These are phyloP conservation scores for Melinaea menophilus DNA, from an alignment of 2,888 invertebrate species.

Conservation along the genomic window DNA sequence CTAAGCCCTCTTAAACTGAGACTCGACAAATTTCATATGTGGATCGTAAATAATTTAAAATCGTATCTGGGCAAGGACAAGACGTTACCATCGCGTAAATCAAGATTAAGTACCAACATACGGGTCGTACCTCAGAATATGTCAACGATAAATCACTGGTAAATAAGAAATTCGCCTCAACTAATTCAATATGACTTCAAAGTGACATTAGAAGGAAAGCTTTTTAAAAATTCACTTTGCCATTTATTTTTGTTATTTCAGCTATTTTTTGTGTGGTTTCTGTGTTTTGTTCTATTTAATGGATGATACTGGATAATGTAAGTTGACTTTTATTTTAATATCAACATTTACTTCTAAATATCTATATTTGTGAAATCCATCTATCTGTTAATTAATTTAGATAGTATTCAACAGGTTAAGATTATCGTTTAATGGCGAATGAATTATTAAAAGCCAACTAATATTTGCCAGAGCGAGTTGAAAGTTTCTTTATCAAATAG, in stretches of 20 bases:
- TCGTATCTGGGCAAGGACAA: slow-evolving; percentile 54
- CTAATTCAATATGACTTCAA: slow-evolving; percentile 65
- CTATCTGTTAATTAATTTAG: background rate
- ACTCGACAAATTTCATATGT: slow-evolving; percentile 42
- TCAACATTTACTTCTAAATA: too few species aligned
- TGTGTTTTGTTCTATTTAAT: too few species aligned
- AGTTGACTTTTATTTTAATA: too few species aligned
- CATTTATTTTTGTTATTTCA: background rate
- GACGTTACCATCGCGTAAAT: slow-evolving; percentile 64
- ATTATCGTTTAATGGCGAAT: slow-evolving; percentile 33
- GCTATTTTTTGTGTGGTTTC: background rate
- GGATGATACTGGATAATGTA: too few species aligned
- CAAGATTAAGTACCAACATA: slow-evolving; percentile 68
- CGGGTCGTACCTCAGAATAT: slow-evolving; percentile 64
- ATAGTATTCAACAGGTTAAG: slow-evolving; percentile 34
- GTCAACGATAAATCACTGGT: slow-evolving; percentile 67
- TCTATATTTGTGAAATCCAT: too few species aligned
- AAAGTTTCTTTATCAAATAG: slow-evolving; percentile 50
- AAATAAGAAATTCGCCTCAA: slow-evolving; percentile 65
- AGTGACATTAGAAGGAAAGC: slow-evolving; percentile 47
- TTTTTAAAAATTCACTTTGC: slow-evolving; percentile 8
- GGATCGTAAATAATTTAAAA: slow-evolving; percentile 62
- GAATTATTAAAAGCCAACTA: slow-evolving; percentile 36
- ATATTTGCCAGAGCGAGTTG: slow-evolving; percentile 37
- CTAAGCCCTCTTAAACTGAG: slow-evolving; percentile 15